Conservation (phyloP, 53 echinoderm and acorn worm species). For the Holothuria leucospilota region DNA sequence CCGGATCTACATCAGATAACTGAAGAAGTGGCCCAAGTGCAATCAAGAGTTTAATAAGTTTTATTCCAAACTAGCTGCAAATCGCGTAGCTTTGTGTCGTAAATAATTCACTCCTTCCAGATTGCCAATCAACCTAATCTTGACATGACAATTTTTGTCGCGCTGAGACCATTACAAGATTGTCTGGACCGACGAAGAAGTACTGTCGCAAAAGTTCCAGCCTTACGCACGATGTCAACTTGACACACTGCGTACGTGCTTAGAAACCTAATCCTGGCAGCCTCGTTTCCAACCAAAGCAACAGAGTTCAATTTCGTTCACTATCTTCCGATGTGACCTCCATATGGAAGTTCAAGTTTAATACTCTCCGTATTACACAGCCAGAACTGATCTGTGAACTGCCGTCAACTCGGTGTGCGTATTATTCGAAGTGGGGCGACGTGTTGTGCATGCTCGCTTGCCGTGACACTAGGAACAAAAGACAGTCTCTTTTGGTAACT, state of each 20-base stretch:
- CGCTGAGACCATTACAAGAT: no score
- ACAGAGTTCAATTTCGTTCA: slow-evolving; percentile 44
- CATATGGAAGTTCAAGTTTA: slow-evolving; percentile 41
- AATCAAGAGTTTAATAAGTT: no score
- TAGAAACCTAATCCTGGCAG: slow-evolving; percentile 31
- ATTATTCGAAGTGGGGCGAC: slow-evolving; percentile 24
- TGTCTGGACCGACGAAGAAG: no score
- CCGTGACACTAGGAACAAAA: slow-evolving; percentile 38
- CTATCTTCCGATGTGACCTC: slow-evolving; percentile 30
- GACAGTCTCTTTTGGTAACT: slow-evolving; percentile 25
- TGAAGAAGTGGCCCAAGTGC: no score
- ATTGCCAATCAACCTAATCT: no score
- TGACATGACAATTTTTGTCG: no score
- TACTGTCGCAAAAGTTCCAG: background rate
- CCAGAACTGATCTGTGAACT: background rate
- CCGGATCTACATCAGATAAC: no score
- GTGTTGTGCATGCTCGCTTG: slow-evolving; percentile 32
- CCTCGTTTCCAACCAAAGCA: slow-evolving; percentile 18
- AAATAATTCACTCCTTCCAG: no score
- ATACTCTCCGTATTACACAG: slow-evolving; percentile 13
- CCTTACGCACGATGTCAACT: slow-evolving; percentile 28
- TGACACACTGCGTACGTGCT: slow-evolving; percentile 45
- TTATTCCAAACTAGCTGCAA: no score
- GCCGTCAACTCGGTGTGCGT: slow-evolving; percentile 32
- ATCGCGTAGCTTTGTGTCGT: no score